Conservation (phyloP, 1,140 invertebrate genomes). For the Vanessa tameamea region DNA sequence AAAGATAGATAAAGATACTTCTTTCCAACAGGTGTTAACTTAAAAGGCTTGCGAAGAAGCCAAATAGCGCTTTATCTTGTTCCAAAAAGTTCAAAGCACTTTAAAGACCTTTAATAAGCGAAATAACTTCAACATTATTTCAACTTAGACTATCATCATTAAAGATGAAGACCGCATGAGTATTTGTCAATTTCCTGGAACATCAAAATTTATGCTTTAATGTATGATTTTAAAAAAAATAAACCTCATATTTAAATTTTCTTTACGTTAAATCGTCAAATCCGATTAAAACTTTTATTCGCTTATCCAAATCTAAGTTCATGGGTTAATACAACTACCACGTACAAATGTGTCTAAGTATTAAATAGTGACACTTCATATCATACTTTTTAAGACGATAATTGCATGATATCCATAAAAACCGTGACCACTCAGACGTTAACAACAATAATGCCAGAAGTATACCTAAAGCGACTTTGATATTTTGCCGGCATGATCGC, state of each 20-base stretch:
- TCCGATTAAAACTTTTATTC: slow-evolving; percentile 54
- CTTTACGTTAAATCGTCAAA: slow-evolving; percentile 54
- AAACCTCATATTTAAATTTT: slow-evolving; percentile 41
- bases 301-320: slow-evolving; percentile 61
- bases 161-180: slow-evolving; percentile 4
- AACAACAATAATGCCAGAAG: slow-evolving; percentile 29
- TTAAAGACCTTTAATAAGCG: slow-evolving; percentile 29
- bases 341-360: slow-evolving; percentile 21
- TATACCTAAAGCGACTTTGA: slow-evolving; percentile 62
- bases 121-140: slow-evolving; percentile 30
- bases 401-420: slow-evolving; percentile 27
- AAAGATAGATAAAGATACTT: slow-evolving; percentile 36
- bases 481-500: slow-evolving; percentile 51
- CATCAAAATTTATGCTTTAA: slow-evolving; percentile 16
- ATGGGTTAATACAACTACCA: slow-evolving; percentile 48
- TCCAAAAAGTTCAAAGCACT: slow-evolving; percentile 36
- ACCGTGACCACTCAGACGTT: slow-evolving; percentile 21
- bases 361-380: slow-evolving; percentile 32
- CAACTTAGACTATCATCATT: slow-evolving; percentile 24
- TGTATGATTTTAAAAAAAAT: slow-evolving; percentile 27
- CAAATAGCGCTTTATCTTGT: slow-evolving; percentile 18
- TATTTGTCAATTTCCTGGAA: slow-evolving; percentile 33
- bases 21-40: slow-evolving; percentile 38
- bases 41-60: slow-evolving; percentile 32
- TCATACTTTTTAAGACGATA: slow-evolving; percentile 22